phyloP scores from a whole-genome alignment of 2,888 invertebrate species.

The Bhutanitis thaidina region DNA sequence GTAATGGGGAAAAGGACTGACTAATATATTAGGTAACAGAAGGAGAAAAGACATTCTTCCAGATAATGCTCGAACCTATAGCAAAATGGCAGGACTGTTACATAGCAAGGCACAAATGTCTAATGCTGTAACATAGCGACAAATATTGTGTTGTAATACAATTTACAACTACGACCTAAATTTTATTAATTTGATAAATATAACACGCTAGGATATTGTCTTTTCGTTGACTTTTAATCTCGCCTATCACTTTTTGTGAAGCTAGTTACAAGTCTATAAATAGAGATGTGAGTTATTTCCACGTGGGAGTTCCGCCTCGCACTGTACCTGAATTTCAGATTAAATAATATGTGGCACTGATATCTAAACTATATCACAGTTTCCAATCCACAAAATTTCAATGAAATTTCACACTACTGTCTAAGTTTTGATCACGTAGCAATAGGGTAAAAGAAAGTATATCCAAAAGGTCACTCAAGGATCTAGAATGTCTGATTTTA shows the following conservation, averaged over 20 bases:
- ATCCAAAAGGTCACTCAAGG: conserved; percentile 73
- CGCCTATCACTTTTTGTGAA: conserved; percentile 57
- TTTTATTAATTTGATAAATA: too few relatives aligned
- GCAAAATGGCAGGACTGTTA: conserved; percentile 26
- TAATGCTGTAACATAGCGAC: conserved; percentile 11
- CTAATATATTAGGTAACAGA: conserved; percentile 23
- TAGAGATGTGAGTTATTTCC: conserved; percentile 76
- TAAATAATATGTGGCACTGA: conserved; percentile 56
- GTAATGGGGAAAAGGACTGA: neutral
- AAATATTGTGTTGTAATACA: conserved; percentile 17
- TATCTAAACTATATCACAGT: conserved; percentile 65
- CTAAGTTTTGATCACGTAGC: conserved; percentile 47
- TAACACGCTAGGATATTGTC: neutral
- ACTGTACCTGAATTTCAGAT: conserved; percentile 64
- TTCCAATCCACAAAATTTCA: conserved; percentile 41
- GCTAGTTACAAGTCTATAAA: conserved; percentile 72
- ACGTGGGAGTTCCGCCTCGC: conserved; percentile 71
- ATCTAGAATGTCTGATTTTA: conserved; percentile 64
- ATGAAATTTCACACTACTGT: conserved; percentile 41
- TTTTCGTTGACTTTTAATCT: conserved; percentile 40
- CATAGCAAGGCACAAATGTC: neutral
- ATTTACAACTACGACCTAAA: neutral
- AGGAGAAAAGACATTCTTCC: conserved; percentile 15
- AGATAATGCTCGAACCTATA: conserved; percentile 6
- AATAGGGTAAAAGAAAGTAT: conserved; percentile 75